Conservation (phyloP, 2,113 vertebrate genomes). For the Neopipo cinnamomea region DNA sequence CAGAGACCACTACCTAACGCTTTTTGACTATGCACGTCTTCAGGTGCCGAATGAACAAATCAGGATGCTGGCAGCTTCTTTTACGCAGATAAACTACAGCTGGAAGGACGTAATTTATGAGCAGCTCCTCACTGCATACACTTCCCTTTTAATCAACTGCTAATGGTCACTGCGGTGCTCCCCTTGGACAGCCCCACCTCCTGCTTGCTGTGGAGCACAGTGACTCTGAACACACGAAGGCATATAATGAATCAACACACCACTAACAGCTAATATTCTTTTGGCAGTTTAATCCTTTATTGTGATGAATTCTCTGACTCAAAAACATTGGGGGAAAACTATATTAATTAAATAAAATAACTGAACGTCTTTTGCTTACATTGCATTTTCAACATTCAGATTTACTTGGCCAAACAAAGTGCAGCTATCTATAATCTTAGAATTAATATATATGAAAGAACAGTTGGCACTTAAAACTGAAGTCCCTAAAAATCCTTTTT, state of each 20-base stretch:
- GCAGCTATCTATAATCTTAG: background rate
- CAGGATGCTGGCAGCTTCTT: background rate
- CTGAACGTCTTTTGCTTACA: background rate
- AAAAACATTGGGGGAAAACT: background rate
- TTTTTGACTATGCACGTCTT: background rate
- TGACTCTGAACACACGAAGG: background rate
- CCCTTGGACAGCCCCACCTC: constrained; percentile 34
- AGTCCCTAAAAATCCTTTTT: background rate
- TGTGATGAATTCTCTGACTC: constrained; percentile 22
- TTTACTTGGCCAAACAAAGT: background rate
- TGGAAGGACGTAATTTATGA: constrained; percentile 42
- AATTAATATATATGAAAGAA: background rate
- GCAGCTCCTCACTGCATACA: background rate
- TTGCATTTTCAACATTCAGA: background rate
- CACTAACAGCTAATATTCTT: constrained; percentile 50
- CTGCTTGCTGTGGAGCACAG: background rate
- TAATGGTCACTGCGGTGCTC: constrained; percentile 34
- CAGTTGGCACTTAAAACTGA: background rate
- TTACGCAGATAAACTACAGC: background rate
- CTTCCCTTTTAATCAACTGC: constrained; percentile 43
- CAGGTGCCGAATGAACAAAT: background rate
- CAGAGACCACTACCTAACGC: background rate
- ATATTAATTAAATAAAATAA: constrained; percentile 20
- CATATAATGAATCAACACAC: constrained; percentile 26
- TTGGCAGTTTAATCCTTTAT: constrained; percentile 46